A percentile compares a stretch with the other conserved stretches of the same genome.
Evolutionary conservation across 1,140 invertebrate genomes (phyloP).

Genomic region (Formica exsecta): DNA sequence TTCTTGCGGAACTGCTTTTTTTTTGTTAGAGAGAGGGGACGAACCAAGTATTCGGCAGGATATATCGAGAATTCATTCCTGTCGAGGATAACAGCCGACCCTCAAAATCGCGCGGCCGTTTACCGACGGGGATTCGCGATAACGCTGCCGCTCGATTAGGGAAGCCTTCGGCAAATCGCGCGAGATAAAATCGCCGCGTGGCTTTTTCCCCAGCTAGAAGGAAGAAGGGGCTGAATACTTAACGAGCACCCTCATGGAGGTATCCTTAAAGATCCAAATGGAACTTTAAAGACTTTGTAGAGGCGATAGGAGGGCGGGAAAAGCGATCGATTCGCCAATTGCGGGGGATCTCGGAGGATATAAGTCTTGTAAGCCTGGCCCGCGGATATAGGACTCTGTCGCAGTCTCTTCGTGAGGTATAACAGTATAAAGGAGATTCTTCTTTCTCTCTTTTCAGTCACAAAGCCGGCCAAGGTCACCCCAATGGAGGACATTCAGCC

Average conservation of each 20-base stretch:
- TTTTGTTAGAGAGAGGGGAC: neutral
- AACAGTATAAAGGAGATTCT: slow-evolving; percentile 30
- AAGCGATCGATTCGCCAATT: slow-evolving; percentile 38
- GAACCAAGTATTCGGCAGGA: neutral
- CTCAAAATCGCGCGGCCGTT: slow-evolving; percentile 37
- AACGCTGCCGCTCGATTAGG: slow-evolving; percentile 41
- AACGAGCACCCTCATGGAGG: slow-evolving; percentile 12
- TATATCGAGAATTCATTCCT: slow-evolving; percentile 36
- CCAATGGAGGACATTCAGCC: slow-evolving; percentile 80
- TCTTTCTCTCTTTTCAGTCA: slow-evolving; percentile 78
- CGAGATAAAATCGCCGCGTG: slow-evolving; percentile 36
- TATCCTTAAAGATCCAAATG: slow-evolving; percentile 21
- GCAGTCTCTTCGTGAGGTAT: slow-evolving; percentile 5
- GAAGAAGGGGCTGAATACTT: slow-evolving; percentile 6
- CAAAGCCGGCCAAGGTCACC: slow-evolving; percentile 83
- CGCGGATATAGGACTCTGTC: slow-evolving; percentile 28
- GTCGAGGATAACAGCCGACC: slow-evolving; percentile 5
- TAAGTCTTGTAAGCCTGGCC: slow-evolving; percentile 20
- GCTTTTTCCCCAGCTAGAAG: neutral
- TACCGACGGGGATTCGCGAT: slow-evolving; percentile 31
- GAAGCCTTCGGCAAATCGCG: slow-evolving; percentile 18
- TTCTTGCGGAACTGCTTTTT: no score
- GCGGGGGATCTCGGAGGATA: neutral
- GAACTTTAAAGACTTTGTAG: slow-evolving; percentile 44
- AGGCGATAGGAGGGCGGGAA: neutral